Evolutionary conservation across 64 coral and sea anemone genomes (phyloP), one percentile per base, ranked within the genome.

Genomic region (Acropora yongei): DNA sequence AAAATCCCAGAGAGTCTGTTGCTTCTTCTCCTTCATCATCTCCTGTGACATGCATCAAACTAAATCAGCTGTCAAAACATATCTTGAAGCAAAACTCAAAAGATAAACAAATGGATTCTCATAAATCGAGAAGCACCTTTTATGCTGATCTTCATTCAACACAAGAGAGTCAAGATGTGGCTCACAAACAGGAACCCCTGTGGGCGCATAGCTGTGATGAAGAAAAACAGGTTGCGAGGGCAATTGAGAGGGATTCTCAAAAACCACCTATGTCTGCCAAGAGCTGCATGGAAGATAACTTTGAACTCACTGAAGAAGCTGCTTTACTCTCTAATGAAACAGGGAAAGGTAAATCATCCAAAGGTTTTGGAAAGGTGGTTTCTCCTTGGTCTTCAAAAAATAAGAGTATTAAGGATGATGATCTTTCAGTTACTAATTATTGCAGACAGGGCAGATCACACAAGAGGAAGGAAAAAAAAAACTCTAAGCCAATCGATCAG

Each of bases 381-480:
- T 12, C 11, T 71, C 72, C 18, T 49, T 30, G 30, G 30, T 85
- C 82, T 5, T 85, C 63, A 20, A 68, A 85, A 13, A 71, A 85
- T 49, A 8, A 18, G 16, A 85, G 8, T 19, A 20, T 11, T 13
- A 85, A 85, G 57, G 47, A 42, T 0, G 7, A 57, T 80, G 40
- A 57, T 39, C 20, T 10, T 3, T 47, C 19, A 41, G 10, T 2
- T 41, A 68, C 30, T 30, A 30, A 30, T 30, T 0, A 30, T 30
- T 30, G 30, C 30, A 30, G 30, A 30, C 30, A 44, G 6, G 72
- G 4, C 16, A 18, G 3, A 9, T 49, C 61, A 39, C 65, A 6
- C 6, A 72, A 18, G 39, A 71, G 49, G 30, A 85, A 72, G 44
- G 42, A 17, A 10, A 67, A 1, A 78, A 78, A 6, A 14, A 44